Base-by-base conservation (phyloP, 2,797 vertebrate genomes). In the Gymnoscopelus braueri region DNA sequence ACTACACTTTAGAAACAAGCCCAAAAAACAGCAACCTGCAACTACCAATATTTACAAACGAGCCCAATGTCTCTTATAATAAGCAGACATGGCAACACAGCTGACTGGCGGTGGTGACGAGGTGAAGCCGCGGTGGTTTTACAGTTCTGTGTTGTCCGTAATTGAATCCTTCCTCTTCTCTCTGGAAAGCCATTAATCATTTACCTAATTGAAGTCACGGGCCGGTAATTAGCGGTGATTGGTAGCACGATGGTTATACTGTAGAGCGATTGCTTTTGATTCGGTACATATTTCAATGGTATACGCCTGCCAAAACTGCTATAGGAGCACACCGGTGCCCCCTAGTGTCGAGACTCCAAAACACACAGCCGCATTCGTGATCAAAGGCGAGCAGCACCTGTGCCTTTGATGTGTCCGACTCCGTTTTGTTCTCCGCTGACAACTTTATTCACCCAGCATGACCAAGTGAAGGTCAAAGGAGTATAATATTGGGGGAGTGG, bases 151-250 rank as follows among this genome's bases (percentile, higher is more conserved):
- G 82, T 87, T 84, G 77, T 85, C 85, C 86, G 74, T 87, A 90
- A 88, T 89, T 84, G 81, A 88, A 91, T 88, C 87, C 81, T 87
- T 91, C 87, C 84, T 80, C 81, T 79, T 85, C 81, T 75, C 79
- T 88, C 84, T 86, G 65, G 76, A 84, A 90, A 82, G 72, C 67
- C 81, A 90, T 91, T 87, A 89, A 90, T 90, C 88, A 89, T 77
- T 85, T 77, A 79, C 74, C 80, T 92, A 91, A 90, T 87, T 89
- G 87, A 19, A 88, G 87, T 84, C 87, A 89, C 77, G 70, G 82
- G 83, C 82, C 74, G 87, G 87, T 89, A 87, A 93, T 92, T 89
- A 88, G 81, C 64, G 2, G 68, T 88, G 89, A 89, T 89, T 86
- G 87, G 87, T 72, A 76, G 82, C 79, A 85, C 67, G 75, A 82